These are phyloP conservation scores for Rallus crepitans DNA, from an alignment of 2,797 vertebrate genomes.

Conservation along the genomic window DNA sequence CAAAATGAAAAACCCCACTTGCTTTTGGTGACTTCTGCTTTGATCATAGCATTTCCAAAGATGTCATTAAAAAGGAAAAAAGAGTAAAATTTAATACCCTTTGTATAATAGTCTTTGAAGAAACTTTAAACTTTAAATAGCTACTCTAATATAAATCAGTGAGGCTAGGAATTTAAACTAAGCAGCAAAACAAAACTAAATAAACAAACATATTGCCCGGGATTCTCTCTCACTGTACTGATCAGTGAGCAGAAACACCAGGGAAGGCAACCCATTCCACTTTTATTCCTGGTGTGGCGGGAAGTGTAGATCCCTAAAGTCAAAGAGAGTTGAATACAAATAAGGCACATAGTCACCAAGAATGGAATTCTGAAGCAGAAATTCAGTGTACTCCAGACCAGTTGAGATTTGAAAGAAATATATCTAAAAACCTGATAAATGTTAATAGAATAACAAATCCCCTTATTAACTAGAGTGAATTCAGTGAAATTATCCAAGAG, in stretches of 20 bases:
- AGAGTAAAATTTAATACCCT: neutral
- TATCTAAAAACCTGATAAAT: conserved; percentile 15
- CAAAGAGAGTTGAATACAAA: neutral
- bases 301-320: neutral
- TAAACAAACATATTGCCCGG: neutral
- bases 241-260: conserved; percentile 13
- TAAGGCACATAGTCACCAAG: neutral
- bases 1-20: neutral
- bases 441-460: neutral
- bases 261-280: neutral
- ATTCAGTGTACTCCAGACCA: neutral
- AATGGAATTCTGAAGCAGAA: neutral
- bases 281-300: conserved; percentile 1
- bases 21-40: neutral
- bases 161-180: neutral
- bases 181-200: neutral
- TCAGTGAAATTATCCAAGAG: neutral
- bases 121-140: neutral
- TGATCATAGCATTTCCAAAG: neutral
- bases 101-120: neutral
- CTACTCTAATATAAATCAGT: neutral
- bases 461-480: neutral
- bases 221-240: neutral
- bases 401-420: conserved; percentile 25
- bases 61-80: neutral